Evolutionary conservation across 2,113 vertebrate species (phyloP).

Genomic region (Phasianus colchicus): DNA sequence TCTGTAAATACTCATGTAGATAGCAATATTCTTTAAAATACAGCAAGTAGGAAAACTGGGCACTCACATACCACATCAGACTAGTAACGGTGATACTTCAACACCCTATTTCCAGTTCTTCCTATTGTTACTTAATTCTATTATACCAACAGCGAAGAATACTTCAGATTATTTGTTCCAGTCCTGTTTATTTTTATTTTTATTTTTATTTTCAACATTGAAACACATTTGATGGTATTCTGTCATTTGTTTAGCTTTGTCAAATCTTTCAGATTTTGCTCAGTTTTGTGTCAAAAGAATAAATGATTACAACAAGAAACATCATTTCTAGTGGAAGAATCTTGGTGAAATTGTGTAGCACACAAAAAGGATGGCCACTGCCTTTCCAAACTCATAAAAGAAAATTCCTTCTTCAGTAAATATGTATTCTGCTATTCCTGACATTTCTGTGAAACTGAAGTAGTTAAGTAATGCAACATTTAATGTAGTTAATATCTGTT

Average conservation of each 20-base stretch:
- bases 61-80: background rate
- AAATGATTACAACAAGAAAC: background rate
- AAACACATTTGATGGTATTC: background rate
- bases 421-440: background rate
- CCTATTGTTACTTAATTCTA: background rate
- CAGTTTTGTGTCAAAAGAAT: background rate
- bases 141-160: background rate
- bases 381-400: background rate
- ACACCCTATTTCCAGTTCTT: background rate
- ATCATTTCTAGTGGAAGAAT: background rate
- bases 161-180: background rate
- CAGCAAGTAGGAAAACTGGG: background rate
- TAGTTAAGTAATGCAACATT: background rate
- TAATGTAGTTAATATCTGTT: background rate
- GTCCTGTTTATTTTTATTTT: background rate
- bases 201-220: background rate
- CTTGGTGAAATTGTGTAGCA: background rate
- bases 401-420: background rate
- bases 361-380: background rate
- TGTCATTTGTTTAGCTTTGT: background rate
- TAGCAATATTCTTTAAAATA: background rate
- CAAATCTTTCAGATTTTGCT: background rate
- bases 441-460: background rate
- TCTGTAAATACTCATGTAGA: background rate
- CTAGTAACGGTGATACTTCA: background rate